phyloP scores from a whole-genome alignment of 2,888 invertebrate species.

The Metellina segmentata region DNA sequence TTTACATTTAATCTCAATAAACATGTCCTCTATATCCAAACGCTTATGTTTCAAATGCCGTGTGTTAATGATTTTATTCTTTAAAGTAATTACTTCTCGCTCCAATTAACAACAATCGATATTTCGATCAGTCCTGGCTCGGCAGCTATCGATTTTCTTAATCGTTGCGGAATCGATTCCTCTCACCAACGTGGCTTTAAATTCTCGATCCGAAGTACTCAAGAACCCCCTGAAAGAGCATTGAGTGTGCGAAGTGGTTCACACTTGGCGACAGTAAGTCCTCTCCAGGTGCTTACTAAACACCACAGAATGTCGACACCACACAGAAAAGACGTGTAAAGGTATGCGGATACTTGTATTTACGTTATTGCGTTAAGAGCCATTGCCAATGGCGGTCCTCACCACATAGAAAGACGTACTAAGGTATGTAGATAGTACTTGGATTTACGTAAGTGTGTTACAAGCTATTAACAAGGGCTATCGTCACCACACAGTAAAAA shows the following conservation, averaged over 20 bases:
- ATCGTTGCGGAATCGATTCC: neutral
- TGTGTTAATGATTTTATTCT: neutral
- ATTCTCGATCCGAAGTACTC: neutral
- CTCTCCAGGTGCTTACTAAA: too few relatives aligned
- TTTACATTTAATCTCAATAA: neutral
- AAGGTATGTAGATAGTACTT: too few relatives aligned
- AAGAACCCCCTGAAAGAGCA: neutral
- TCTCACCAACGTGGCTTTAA: neutral
- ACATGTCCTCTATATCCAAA: neutral
- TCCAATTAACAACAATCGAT: slow-evolving; percentile 1
- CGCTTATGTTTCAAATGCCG: neutral
- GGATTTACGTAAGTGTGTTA: too few relatives aligned
- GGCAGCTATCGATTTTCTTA: neutral
- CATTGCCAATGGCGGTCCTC: too few relatives aligned
- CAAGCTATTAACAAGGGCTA: too few relatives aligned
- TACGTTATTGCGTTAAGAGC: too few relatives aligned
- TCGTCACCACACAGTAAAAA: too few relatives aligned
- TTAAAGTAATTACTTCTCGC: neutral
- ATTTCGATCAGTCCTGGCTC: neutral
- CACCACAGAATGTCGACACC: too few relatives aligned
- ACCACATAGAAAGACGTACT: too few relatives aligned
- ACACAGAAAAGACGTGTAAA: too few relatives aligned
- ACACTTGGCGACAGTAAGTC: neutral
- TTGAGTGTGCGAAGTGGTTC: neutral
- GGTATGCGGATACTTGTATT: too few relatives aligned